phyloP scores from a whole-genome alignment of 2,797 vertebrate genomes.

The Lagodon rhomboides region DNA sequence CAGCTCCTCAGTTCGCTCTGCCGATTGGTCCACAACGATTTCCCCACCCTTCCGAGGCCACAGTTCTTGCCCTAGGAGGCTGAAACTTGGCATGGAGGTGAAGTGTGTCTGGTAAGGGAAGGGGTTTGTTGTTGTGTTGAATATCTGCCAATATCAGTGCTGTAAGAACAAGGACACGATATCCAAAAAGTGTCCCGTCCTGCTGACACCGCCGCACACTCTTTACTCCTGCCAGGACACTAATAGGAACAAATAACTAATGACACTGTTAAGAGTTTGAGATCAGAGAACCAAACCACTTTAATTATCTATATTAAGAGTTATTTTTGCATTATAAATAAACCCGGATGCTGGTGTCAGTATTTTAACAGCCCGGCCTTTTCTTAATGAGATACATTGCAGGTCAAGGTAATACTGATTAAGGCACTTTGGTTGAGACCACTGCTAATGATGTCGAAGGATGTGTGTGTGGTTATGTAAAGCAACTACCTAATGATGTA shows the following conservation, averaged over 20 bases:
- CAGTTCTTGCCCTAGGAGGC: too few species aligned
- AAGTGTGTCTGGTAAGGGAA: too few species aligned
- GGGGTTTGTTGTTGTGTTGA: neutral
- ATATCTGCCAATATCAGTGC: neutral
- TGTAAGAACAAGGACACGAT: neutral
- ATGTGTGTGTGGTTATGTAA: conserved; percentile 53
- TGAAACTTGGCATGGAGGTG: too few species aligned
- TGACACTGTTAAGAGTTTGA: conserved; percentile 32
- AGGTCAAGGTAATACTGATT: conserved; percentile 80
- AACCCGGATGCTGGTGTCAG: conserved; percentile 28
- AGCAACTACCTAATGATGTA: conserved; percentile 75
- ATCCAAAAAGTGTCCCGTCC: neutral
- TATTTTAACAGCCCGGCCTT: conserved; percentile 24
- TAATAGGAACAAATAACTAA: conserved; percentile 16
- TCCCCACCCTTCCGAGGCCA: too few species aligned
- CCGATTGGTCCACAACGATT: too few species aligned
- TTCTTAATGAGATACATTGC: conserved; percentile 71
- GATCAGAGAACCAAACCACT: conserved; percentile 25
- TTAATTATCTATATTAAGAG: conserved; percentile 49
- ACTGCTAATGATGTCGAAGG: conserved; percentile 66
- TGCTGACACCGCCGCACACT: neutral
- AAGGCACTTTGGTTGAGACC: conserved; percentile 71
- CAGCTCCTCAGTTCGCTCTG: too few species aligned
- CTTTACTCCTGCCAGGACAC: neutral
- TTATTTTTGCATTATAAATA: conserved; percentile 45